Base-by-base conservation (phyloP, 2,888 invertebrate genomes). In the Silvanus unidentatus region DNA sequence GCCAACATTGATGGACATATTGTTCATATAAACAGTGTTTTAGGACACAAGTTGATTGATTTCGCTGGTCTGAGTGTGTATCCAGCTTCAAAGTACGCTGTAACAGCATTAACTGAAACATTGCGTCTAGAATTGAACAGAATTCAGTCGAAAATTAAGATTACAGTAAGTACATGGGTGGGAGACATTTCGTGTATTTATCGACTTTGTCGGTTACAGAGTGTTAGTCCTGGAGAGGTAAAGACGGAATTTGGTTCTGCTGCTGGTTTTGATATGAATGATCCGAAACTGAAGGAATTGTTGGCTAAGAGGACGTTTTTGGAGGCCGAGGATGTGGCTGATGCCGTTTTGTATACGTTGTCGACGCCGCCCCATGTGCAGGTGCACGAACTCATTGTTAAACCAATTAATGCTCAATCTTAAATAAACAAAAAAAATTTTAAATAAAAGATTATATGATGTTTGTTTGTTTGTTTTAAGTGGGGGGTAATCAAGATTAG, bases 161-260 rank as follows among this genome's bases (percentile, higher is more conserved):
- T 53, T 6, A 48, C 53, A 12, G 55, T 53, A 45, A 44, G n/a
- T n/a, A n/a, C n/a, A n/a, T n/a, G n/a, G n/a, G n/a, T n/a, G n/a
- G n/a, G n/a, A n/a, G n/a, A n/a, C 6, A 28, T 28, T 28, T 28
- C 10, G 28, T n/a, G n/a, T 22, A 5, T 22, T 22, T 5, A 22
- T 35, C 6, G 6, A 35, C 8, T 35, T 35, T 28, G 28, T 6
- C 10, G 6, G 6, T 57, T 55, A 28, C 42, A 63, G 63, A 61
- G 60, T 39, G 50, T 63, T 28, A 62, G 61, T 47, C 63, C 63
- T 6, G 62, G 62, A 10, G 16, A 47, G 2, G 57, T 58, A 10
- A 43, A 42, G 13, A 58, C 62, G 5, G 58, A 58, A 42, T 50
- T 60, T 32, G 10, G 39, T 16, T 38, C 49, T 5, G 10, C 28